Base-by-base conservation (phyloP, 2,888 invertebrate species). In the Nephrotoma appendiculata region DNA sequence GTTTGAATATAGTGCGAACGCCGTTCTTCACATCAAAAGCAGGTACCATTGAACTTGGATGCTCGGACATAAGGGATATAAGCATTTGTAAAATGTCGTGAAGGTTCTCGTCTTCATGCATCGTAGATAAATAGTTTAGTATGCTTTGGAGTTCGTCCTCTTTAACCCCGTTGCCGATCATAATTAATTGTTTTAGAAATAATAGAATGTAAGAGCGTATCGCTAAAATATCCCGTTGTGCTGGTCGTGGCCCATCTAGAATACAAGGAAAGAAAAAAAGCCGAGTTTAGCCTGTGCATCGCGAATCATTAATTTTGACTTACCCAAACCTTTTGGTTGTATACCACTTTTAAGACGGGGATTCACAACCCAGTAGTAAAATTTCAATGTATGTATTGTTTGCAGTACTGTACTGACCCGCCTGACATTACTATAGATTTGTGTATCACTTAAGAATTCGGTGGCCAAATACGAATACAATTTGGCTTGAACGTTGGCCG, bases 81-180 rank as follows among this genome's bases (percentile, higher is more conserved):
- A 98, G 93, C 95, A 99, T 97, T 93, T 98, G 98, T 88, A 99
- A 93, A 5, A 99, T 99, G 91, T 99, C 99, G 90, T 98, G 98
- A 87, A 99, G 94, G 92, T 99, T 99, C 92, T 99, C 99, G 92
- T 99, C 99, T 95, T 99, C 99, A 91, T 99, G 97, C 93, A 99
- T 97, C 87, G 99, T 99, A 44, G 98, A 98, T 89, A 99, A 93
- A 92, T 98, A 99, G 93, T 99, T 99, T 87, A 99, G 94, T 90
- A 99, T 97, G 89, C 98, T 98, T 92, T 99, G 99, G 87, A 99
- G 93, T 91, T 99, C 99, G 92, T 99, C 99, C 90, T 99, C 99
- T 91, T 99, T 98, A 83, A 98, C 97, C 44, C 98, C 98, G 91
- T 98, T 98, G 41, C 98, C 97, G 91, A 98, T 97, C 96, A 98